phyloP scores from a whole-genome alignment of 2,797 vertebrate species.

The Tarsius wallacei region DNA sequence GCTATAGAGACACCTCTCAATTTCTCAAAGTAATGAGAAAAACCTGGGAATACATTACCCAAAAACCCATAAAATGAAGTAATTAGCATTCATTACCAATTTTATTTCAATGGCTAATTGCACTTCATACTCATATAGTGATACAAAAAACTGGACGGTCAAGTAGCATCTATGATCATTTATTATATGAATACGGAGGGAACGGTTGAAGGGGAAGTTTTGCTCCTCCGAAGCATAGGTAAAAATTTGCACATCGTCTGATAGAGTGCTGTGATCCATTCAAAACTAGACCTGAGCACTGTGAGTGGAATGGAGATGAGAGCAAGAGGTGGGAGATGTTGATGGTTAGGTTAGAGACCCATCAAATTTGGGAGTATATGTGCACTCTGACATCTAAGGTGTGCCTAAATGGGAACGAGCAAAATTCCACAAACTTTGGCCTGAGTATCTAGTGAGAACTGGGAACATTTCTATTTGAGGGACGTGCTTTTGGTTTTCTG shows the following conservation, averaged over 20 bases:
- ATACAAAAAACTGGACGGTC: constrained; percentile 67
- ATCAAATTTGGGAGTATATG: background rate
- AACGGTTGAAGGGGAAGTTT: constrained; percentile 51
- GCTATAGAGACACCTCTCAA: constrained; percentile 74
- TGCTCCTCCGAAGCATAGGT: constrained; percentile 8
- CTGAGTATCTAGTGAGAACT: background rate
- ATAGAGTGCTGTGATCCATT: constrained; percentile 21
- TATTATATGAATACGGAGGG: constrained; percentile 46
- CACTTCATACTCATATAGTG: constrained; percentile 70
- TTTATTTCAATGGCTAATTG: constrained; percentile 85
- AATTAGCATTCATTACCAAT: constrained; percentile 84
- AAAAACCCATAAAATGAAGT: constrained; percentile 71
- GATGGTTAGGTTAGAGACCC: background rate
- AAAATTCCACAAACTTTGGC: background rate
- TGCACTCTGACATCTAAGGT: background rate
- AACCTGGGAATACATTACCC: constrained; percentile 80
- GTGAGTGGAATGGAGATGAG: background rate
- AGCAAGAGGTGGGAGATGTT: background rate
- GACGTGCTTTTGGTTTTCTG: background rate
- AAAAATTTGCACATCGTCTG: constrained; percentile 37
- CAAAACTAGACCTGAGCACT: background rate
- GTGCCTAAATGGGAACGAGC: background rate
- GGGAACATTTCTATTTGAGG: background rate
- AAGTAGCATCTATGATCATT: constrained; percentile 65
- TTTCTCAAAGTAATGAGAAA: constrained; percentile 83